Conservation (phyloP, 2,113 vertebrate species). For the Pseudopipra pipra region DNA sequence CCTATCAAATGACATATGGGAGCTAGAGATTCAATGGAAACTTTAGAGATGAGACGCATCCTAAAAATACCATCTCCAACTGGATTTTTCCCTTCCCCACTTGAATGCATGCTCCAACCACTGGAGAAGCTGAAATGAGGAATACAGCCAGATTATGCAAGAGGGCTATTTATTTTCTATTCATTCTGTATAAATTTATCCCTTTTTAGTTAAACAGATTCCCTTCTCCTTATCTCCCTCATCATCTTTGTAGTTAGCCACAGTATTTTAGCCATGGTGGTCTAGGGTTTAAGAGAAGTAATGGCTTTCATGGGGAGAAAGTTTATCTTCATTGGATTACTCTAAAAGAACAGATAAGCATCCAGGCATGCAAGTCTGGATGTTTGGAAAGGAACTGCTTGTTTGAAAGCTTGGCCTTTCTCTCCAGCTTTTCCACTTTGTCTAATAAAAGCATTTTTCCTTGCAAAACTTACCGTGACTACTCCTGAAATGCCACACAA, state of each 20-base stretch:
- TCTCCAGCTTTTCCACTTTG: not conserved
- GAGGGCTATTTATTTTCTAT: not conserved
- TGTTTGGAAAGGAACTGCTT: not conserved
- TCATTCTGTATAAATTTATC: not conserved
- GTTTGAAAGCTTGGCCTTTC: not conserved
- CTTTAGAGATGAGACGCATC: not conserved
- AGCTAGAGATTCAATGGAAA: not conserved
- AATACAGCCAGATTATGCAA: not conserved
- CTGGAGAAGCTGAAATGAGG: not conserved
- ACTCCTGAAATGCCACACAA: not conserved
- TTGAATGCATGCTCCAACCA: not conserved
- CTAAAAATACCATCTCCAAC: not conserved
- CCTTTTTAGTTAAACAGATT: not conserved
- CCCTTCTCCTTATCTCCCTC: not conserved
- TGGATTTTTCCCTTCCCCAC: not conserved
- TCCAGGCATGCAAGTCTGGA: not conserved
- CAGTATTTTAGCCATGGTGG: not conserved
- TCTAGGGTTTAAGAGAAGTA: not conserved
- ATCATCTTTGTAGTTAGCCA: not conserved
- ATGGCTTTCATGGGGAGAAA: not conserved
- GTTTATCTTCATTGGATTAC: slow-evolving; percentile 19
- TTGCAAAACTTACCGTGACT: not conserved
- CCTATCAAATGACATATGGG: not conserved
- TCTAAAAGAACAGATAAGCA: slow-evolving; percentile 18
- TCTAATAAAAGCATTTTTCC: not conserved